These are phyloP conservation scores for Peromyscus californicus DNA, from an alignment of 2,113 vertebrate species.

Conservation along the genomic window DNA sequence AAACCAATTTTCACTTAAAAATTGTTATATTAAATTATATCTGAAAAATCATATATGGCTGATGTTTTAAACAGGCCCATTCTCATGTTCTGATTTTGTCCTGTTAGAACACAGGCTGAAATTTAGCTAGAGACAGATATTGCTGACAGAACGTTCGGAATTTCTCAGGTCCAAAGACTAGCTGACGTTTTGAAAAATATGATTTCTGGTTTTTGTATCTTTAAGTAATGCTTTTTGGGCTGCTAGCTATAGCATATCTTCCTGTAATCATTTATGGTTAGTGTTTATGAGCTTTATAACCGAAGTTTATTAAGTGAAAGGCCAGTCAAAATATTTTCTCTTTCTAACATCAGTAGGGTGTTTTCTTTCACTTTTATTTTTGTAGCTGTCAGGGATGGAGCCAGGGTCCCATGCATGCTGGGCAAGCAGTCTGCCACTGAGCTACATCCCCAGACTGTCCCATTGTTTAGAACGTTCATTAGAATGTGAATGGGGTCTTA, in stretches of 20 bases:
- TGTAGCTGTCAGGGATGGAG: background rate
- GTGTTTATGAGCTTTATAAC: background rate
- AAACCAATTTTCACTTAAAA: background rate
- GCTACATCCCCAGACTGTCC: too few relatives aligned
- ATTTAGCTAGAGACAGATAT: background rate
- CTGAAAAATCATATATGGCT: background rate
- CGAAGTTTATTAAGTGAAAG: background rate
- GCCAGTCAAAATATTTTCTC: background rate
- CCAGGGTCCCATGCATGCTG: background rate
- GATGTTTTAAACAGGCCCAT: background rate
- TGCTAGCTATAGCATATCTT: background rate
- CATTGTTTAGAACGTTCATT: background rate
- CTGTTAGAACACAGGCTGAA: background rate
- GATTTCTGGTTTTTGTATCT: background rate
- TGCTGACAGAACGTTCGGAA: background rate
- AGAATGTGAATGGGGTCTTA: background rate
- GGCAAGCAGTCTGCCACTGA: background rate
- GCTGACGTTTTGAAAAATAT: background rate
- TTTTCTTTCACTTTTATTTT: background rate
- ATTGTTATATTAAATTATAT: background rate
- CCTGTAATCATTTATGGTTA: background rate
- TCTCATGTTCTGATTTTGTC: background rate
- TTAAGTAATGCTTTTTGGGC: background rate
- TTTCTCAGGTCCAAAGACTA: background rate
- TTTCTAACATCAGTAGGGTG: background rate